Conservation (phyloP, 2,797 vertebrate species). For the Loris lydekkerianus region DNA sequence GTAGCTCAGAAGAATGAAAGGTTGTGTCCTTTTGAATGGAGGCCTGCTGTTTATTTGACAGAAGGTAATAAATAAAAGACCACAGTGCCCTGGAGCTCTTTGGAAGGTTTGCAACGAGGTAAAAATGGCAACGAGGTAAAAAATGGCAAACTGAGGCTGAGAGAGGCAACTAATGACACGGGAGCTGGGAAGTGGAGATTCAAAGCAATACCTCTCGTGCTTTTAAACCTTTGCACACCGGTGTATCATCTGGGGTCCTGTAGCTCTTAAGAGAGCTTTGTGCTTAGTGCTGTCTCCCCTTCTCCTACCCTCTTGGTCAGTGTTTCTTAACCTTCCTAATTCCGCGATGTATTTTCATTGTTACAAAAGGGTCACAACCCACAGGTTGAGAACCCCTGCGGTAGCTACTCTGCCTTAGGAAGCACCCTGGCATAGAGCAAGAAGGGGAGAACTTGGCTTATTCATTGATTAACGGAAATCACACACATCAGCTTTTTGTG, state of each 20-base stretch:
- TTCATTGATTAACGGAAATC: conserved; percentile 44
- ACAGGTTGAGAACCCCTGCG: too few species aligned
- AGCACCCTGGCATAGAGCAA: conserved; percentile 11
- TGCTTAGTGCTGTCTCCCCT: conserved; percentile 39
- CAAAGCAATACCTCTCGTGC: not conserved
- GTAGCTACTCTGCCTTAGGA: not conserved
- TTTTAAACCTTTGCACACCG: conserved; percentile 56
- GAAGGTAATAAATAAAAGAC: conserved; percentile 90
- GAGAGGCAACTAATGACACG: conserved; percentile 41
- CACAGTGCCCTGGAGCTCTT: conserved; percentile 73
- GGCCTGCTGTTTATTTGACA: conserved; percentile 88
- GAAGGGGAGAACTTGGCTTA: not conserved
- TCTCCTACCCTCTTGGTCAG: not conserved
- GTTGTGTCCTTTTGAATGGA: conserved; percentile 88
- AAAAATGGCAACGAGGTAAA: not conserved
- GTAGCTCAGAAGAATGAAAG: conserved; percentile 89
- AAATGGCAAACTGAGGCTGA: conserved; percentile 66
- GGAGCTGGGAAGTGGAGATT: not conserved
- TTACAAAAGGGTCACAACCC: too few species aligned
- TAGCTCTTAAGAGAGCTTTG: not conserved
- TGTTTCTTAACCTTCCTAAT: too few species aligned
- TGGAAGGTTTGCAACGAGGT: conserved; percentile 62
- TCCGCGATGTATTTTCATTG: too few species aligned
- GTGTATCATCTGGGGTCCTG: not conserved
- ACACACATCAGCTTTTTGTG: not conserved